A percentile compares a stretch with the other conserved stretches of the same genome.
These are phyloP conservation scores for Heliconius melpomene DNA, from an alignment of 1,140 invertebrate species.

Conservation along the genomic window DNA sequence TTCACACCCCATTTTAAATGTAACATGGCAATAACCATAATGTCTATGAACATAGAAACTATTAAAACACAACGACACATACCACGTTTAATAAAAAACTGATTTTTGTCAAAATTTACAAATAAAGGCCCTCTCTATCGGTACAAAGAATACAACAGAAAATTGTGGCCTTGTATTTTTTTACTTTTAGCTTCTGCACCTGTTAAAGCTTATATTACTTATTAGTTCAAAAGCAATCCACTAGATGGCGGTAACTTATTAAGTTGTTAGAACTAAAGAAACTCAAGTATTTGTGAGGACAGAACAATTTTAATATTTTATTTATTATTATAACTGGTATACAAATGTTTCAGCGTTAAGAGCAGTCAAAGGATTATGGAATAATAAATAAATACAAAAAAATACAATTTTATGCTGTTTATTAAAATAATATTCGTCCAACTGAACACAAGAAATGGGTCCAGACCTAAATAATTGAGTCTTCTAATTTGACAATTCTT, in stretches of 20 bases:
- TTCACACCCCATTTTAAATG: no score
- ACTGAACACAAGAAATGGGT: conserved; percentile 78
- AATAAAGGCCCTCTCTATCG: not conserved
- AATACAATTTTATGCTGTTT: conserved; percentile 78
- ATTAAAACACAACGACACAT: no score
- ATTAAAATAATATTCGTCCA: conserved; percentile 81
- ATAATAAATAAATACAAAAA: conserved; percentile 49
- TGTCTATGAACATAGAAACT: no score
- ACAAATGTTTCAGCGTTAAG: not conserved
- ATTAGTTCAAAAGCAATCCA: not conserved
- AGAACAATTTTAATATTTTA: not conserved
- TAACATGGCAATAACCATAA: no score
- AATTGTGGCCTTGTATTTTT: no score
- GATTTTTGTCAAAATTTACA: no score
- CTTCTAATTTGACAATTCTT: conserved; percentile 75
- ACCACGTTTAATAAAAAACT: no score
- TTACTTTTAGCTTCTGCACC: no score
- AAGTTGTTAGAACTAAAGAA: not conserved
- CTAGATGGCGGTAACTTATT: not conserved
- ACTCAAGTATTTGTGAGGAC: not conserved
- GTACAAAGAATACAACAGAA: not conserved
- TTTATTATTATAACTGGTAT: not conserved
- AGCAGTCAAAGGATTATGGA: not conserved
- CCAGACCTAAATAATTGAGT: conserved; percentile 79
- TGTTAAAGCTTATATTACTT: not conserved